Percentiles rank a stretch among this genome's conserved stretches.
These are phyloP conservation scores for Polyommatus icarus DNA, from an alignment of 2,888 invertebrate genomes.

Conservation along the genomic window DNA sequence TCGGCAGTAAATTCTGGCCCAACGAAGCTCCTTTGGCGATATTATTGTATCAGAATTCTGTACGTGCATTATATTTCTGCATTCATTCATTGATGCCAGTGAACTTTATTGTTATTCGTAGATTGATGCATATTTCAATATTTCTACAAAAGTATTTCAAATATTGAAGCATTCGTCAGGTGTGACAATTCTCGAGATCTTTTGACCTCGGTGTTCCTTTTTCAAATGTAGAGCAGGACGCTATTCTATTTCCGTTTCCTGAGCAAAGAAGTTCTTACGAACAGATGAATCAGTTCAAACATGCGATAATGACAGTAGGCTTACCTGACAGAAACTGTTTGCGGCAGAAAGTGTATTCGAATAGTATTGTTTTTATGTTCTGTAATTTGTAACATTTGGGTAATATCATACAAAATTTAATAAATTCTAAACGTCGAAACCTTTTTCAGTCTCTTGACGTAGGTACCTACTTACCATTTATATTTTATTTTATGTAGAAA, in stretches of 20 bases:
- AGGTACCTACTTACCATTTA: background rate
- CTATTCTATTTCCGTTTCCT: background rate
- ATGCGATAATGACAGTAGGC: background rate
- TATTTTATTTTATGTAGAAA: background rate
- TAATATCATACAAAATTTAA: background rate
- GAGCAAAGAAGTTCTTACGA: background rate
- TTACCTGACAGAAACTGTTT: too few species aligned
- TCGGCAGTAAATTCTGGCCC: background rate
- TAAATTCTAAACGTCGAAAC: background rate
- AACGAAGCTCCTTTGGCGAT: background rate
- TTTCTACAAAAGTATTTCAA: background rate
- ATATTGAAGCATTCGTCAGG: background rate
- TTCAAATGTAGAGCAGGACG: background rate
- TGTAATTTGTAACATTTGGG: background rate
- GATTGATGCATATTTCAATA: background rate
- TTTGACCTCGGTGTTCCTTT: background rate
- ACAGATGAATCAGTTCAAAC: background rate
- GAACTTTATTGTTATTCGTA: too few species aligned
- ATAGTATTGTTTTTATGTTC: background rate
- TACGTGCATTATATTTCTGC: background rate
- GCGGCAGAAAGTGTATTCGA: background rate
- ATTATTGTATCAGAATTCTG: background rate
- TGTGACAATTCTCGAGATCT: background rate
- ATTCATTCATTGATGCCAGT: background rate
- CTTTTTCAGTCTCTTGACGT: background rate